Percentiles rank a stretch among this genome's conserved stretches.
These are phyloP conservation scores for Heteromurus nitidus DNA, from an alignment of 2,888 invertebrate genomes.

Conservation along the genomic window DNA sequence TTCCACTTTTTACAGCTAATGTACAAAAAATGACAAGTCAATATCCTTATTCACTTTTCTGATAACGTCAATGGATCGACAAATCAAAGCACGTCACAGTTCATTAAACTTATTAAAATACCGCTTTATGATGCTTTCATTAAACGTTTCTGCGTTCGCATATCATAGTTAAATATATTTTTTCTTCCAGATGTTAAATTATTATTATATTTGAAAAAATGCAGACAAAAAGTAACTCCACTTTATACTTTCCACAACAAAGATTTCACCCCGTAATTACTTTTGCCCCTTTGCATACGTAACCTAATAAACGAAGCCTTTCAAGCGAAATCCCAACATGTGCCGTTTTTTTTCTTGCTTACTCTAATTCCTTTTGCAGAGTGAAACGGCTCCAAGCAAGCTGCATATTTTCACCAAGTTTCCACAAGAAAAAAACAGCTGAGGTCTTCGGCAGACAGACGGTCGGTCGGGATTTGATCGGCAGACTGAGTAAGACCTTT, in stretches of 20 bases:
- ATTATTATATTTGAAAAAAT: too few species aligned
- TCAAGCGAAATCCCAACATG: neutral
- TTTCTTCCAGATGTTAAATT: too few species aligned
- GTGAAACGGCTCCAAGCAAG: neutral
- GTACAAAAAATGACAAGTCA: too few species aligned
- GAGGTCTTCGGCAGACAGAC: slow-evolving; percentile 39
- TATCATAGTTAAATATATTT: too few species aligned
- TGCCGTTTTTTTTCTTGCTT: neutral
- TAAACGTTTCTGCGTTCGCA: neutral
- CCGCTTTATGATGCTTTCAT: neutral
- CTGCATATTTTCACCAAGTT: neutral
- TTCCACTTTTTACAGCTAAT: neutral
- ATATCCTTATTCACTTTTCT: neutral
- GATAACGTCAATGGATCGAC: neutral
- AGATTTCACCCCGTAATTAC: neutral
- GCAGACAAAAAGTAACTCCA: too few species aligned
- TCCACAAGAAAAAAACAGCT: slow-evolving; percentile 25
- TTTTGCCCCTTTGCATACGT: neutral
- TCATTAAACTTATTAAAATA: neutral
- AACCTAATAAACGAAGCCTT: too few species aligned
- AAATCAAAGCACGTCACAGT: neutral
- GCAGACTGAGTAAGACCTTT: slow-evolving; percentile 20
- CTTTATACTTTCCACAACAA: neutral
- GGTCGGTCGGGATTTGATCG: slow-evolving; percentile 22
- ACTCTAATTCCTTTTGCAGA: neutral